Evolutionary conservation across 1,140 invertebrate genomes (phyloP), one percentile per base, ranked within the genome.

Genomic region (Apolygus lucorum): DNA sequence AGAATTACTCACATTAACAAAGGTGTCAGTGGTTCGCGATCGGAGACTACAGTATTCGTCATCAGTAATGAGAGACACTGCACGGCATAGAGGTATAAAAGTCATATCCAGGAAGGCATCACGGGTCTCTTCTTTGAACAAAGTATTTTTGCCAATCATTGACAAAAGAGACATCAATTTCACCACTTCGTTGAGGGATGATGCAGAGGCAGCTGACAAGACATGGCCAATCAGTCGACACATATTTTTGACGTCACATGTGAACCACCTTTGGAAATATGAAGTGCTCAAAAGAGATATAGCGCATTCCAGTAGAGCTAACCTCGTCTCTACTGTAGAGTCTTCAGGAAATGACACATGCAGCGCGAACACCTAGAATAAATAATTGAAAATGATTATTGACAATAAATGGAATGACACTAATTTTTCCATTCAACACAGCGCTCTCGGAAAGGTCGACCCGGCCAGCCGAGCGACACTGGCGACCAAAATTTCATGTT

Each of bases 241-340:
- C 13, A 67, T 8, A n/a, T 27, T 67, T 2, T 14, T 11, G 0
- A 67, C 49, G 24, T 70, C 69, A 67, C 69, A 70, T 21, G 34
- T 28, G 28, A 70, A 67, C 52, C 64, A 67, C 52, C 69, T 66
- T 59, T 70, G 69, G 28, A 67, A 70, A 67, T 49, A 70, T 0
- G 64, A 24, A 21, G 24, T 21, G 13, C 25, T 42, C 14, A 70
- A 67, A 1, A 70, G 21, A 17, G 25, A 25, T 22, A 67, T 65
- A 42, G 28, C 24, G 28, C 59, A 63, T 8, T 64, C 27, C 25
- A 29, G 4, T 2, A 25, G 4, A 25, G 28, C 28, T 2, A 2
- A 27, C 4, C 13, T 2, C 14, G 24, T 27, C 27, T 65, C 63
- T 28, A 25, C 63, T 2, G 2, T 22, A 24, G 22, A 17, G 22